Conservation (phyloP, 2,888 invertebrate genomes). For the Sinohyriopsis cumingii region DNA sequence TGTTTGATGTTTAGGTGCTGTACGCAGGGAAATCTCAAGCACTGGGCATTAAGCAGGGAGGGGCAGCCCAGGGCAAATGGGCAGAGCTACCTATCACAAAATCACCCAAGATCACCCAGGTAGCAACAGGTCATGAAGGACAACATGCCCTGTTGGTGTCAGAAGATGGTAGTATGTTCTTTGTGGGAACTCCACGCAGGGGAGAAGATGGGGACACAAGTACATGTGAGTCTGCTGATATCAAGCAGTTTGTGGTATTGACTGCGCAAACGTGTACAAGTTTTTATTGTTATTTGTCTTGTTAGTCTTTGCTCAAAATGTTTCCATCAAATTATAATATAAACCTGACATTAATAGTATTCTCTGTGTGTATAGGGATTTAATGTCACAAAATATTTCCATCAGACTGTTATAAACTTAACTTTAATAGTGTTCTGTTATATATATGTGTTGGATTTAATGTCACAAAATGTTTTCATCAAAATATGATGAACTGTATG, state of each 20-base stretch:
- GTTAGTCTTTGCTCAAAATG: not conserved
- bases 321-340: not conserved
- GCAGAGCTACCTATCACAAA: slow-evolving; percentile 78
- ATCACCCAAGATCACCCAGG: slow-evolving; percentile 82
- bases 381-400: no score
- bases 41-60: slow-evolving; percentile 83
- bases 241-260: not conserved
- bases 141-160: slow-evolving; percentile 91
- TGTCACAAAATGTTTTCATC: no score
- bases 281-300: not conserved
- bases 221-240: slow-evolving; percentile 41
- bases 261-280: no score
- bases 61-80: slow-evolving; percentile 70
- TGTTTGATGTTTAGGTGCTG: slow-evolving; percentile 76
- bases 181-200: slow-evolving; percentile 88
- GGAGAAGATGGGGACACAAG: slow-evolving; percentile 95
- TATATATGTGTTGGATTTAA: no score
- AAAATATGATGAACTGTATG: no score
- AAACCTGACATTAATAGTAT: no score
- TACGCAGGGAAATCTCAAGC: slow-evolving; percentile 90
- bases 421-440: no score
- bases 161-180: slow-evolving; percentile 92
- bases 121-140: slow-evolving; percentile 94
- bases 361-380: no score
- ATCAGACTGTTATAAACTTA: no score